Base-by-base conservation (phyloP, 1,140 invertebrate species). In the Hyles vespertilio region DNA sequence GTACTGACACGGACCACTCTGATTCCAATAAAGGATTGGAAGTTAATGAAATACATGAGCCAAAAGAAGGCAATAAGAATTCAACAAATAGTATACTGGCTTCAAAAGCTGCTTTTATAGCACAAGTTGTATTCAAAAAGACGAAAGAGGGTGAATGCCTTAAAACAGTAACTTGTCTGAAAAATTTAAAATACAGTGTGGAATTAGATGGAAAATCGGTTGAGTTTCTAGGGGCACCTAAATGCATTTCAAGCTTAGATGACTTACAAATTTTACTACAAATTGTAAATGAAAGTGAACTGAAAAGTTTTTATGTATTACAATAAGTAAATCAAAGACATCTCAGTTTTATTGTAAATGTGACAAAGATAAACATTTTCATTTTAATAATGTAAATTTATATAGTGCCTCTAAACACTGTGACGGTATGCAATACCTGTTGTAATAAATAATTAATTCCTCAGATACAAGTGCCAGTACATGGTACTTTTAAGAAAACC, bases 211-310 rank as follows among this genome's bases (percentile, higher is more conserved):
- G 79, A 12, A 89, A 84, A 69, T 68, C 79, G 67, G 79, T 89
- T 34, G 84, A 89, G 65, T 80, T 90, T 52, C 63, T 89, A 58
- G 89, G 88, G 65, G 89, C 89, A 67, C 89, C 89, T 9, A 84
- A 89, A 69, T 81, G 74, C 68, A 87, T 90, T 61, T 75, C 81
- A 56, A 85, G 72, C 61, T 68, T 85, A 65, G 87, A 89, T 64
- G 89, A 90, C 65, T 73, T 90, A 60, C 68, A 89, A 76, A 82
- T 90, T 58, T 71, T 90, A 58, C 76, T 90, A 67, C 84, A 89
- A 72, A 90, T 90, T 68, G 89, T 90, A 52, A 82, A 90, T 71
- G 85, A 89, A 56, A 83, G 76, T 62, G 80, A 79, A 62, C 70
- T 88, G 51, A 70, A 78, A 52, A 89, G 86, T 73, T 79, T 88